These are phyloP conservation scores for Eucriotettix oculatus DNA, from an alignment of 2,888 invertebrate genomes.

Conservation along the genomic window DNA sequence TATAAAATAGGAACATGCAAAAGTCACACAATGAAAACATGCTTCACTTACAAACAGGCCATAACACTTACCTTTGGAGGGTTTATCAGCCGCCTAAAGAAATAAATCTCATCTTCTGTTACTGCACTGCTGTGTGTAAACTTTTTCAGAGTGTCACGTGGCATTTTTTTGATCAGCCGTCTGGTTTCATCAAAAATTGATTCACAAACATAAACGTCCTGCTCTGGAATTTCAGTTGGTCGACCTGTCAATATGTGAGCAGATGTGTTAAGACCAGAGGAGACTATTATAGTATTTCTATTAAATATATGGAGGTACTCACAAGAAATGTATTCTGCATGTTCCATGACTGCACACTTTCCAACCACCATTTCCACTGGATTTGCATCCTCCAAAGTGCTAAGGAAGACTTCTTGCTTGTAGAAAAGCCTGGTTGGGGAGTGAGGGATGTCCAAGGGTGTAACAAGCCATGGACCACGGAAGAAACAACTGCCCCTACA, in stretches of 20 bases:
- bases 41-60: neutral
- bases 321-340: conserved; percentile 77
- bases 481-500: conserved; percentile 76
- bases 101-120: conserved; percentile 83
- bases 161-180: conserved; percentile 54
- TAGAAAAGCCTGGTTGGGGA: conserved; percentile 67
- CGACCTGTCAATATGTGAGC: conserved; percentile 42
- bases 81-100: conserved; percentile 53
- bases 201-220: conserved; percentile 85
- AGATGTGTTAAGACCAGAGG: neutral
- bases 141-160: conserved; percentile 55
- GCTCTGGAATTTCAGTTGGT: conserved; percentile 83
- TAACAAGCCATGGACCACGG: conserved; percentile 84
- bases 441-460: conserved; percentile 74
- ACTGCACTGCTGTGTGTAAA: conserved; percentile 67
- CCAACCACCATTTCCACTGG: conserved; percentile 82
- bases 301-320: conserved; percentile 25
- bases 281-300: neutral
- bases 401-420: conserved; percentile 83
- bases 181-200: conserved; percentile 81
- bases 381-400: conserved; percentile 80
- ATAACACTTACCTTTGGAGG: conserved; percentile 36
- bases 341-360: conserved; percentile 78
- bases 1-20: too few relatives aligned
- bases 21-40: neutral